Evolutionary conservation across 1,140 invertebrate species (phyloP), one percentile per base, ranked within the genome.

Genomic region (Apis florea): DNA sequence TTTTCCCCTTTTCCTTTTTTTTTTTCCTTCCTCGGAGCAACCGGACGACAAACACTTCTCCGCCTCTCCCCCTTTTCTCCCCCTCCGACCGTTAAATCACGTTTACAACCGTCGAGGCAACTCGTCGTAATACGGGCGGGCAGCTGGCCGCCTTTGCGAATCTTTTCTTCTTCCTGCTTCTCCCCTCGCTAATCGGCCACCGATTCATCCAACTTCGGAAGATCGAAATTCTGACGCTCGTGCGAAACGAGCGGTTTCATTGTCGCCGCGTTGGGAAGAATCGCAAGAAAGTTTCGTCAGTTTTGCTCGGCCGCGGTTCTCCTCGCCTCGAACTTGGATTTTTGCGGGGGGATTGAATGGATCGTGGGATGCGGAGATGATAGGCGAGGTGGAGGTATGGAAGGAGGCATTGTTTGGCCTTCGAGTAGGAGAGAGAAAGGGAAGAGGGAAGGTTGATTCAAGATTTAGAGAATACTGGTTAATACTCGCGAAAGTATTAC

Each of bases 11-110:
- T n/a, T 53, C n/a, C n/a, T 85, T 87, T 88, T 87, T 87, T 83
- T 72, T 17, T 13, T 68, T 21, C 10, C 84, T 61, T 75, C 73
- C 66, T 40, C 0, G 31, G 31, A 40, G 31, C 0, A 40, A 40
- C 40, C 83, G 70, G 59, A 86, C 79, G 85, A 85, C 85, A 80
- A 64, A 71, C 53, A 40, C 79, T 68, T 74, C 53, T 72, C 61
- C 24, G 31, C 68, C 26, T 53, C 2, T 56, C 49, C 79, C 59
- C 17, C 13, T 8, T 4, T 83, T 19, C 74, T 51, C 53, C 56
- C 78, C 15, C n/a, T 73, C 85, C 86, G 87, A 87, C 80, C 85
- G 83, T 88, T 88, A 88, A 88, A 88, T 79, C 85, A 40, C 31
- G 86, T 88, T 88, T 88, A 88, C 86, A 83, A 71, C 83, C 83